These are phyloP conservation scores for Bufo bufo DNA, from an alignment of 2,113 vertebrate genomes.

Conservation along the genomic window DNA sequence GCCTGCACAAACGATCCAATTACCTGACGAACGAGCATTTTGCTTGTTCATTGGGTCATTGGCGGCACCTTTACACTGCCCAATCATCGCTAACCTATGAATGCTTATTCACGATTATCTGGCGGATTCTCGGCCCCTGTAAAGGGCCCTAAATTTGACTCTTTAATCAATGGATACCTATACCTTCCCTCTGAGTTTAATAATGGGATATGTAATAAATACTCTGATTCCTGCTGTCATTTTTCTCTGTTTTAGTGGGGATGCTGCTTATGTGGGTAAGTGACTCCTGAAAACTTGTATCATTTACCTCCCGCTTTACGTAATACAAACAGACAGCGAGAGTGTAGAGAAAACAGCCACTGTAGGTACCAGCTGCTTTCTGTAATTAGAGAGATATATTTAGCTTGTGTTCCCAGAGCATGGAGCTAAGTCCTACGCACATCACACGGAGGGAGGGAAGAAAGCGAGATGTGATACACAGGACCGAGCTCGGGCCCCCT, in stretches of 20 bases:
- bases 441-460: constrained; percentile 23
- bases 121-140: too few relatives aligned
- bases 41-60: too few relatives aligned
- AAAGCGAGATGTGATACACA: constrained; percentile 53
- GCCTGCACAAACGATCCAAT: too few relatives aligned
- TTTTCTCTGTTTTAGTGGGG: too few relatives aligned
- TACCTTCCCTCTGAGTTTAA: not conserved
- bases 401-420: constrained; percentile 57
- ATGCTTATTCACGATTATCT: too few relatives aligned
- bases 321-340: constrained; percentile 29
- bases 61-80: too few relatives aligned
- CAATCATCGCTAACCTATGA: too few relatives aligned
- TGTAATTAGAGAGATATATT: constrained; percentile 60
- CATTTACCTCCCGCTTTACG: constrained; percentile 25
- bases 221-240: not conserved
- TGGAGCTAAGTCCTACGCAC: fast-evolving
- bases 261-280: not conserved
- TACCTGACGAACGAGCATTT: too few relatives aligned
- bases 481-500: constrained; percentile 32
- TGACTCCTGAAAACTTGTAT: constrained; percentile 23
- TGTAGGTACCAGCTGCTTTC: constrained; percentile 61
- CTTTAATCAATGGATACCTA: not conserved
- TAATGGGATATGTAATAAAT: not conserved
- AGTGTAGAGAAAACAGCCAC: constrained; percentile 53
- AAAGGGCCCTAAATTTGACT: too few relatives aligned